Evolutionary conservation across 2,888 invertebrate genomes (phyloP).

Genomic region (Ectemnius continuus): DNA sequence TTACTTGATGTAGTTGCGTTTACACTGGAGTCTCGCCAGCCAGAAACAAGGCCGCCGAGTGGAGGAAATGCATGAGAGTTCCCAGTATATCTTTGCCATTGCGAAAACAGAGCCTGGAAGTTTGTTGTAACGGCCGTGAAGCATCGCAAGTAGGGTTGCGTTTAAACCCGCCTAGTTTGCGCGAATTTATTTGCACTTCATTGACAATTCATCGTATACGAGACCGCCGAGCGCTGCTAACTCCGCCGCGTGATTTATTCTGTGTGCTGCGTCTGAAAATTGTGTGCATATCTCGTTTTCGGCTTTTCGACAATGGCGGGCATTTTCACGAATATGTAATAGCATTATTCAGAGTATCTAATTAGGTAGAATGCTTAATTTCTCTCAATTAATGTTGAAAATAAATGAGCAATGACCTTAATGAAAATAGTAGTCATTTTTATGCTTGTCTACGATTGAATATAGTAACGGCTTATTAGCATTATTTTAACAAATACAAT

Average conservation of each 20-base stretch:
- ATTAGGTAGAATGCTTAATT: no score
- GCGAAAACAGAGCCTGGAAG: not conserved
- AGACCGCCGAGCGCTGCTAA: constrained; percentile 54
- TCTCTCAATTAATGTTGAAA: no score
- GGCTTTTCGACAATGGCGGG: not conserved
- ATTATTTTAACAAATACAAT: no score
- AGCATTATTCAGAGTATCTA: no score
- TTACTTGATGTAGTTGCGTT: constrained; percentile 1
- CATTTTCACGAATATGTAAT: not conserved
- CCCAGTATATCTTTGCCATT: not conserved
- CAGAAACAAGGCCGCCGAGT: not conserved
- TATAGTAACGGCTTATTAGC: no score
- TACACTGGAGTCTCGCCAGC: not conserved
- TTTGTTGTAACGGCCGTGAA: constrained; percentile 8
- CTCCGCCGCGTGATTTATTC: constrained; percentile 32
- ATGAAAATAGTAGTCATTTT: no score
- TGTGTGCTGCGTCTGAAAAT: constrained; percentile 8
- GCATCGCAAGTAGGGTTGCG: constrained; percentile 55
- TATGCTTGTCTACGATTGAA: no score
- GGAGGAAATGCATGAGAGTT: no score
- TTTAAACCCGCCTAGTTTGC: constrained; percentile 54
- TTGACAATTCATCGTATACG: constrained; percentile 71
- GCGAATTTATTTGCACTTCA: constrained; percentile 72
- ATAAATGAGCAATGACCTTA: no score
- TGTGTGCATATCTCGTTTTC: constrained; percentile 21